Conservation (phyloP, 2,113 vertebrate species). For the Ciconia boyciana region DNA sequence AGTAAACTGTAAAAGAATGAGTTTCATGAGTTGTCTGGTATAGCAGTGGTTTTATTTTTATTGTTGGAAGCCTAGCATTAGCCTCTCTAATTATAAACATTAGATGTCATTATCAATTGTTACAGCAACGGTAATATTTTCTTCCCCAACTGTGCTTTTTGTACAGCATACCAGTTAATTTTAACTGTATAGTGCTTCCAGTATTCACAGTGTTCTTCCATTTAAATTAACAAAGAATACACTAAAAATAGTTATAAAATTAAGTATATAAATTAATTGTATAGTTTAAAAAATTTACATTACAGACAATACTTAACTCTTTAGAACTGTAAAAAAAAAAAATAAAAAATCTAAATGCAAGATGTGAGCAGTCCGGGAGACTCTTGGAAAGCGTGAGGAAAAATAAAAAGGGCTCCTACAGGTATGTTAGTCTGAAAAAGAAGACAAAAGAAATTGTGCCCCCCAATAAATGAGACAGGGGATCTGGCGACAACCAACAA, state of each 20-base stretch:
- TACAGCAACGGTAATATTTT: neutral
- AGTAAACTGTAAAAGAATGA: neutral
- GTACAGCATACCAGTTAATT: neutral
- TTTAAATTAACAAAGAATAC: neutral
- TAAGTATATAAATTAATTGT: neutral
- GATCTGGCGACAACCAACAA: neutral
- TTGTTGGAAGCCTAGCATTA: neutral
- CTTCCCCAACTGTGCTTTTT: neutral
- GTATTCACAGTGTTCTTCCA: neutral
- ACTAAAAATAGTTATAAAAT: neutral
- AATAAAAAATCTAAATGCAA: neutral
- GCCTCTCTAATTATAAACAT: neutral
- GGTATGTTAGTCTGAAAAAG: neutral
- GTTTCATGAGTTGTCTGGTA: neutral
- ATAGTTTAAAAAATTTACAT: neutral
- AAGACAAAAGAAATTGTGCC: neutral
- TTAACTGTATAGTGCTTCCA: neutral
- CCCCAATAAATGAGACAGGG: neutral
- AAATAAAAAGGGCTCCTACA: neutral
- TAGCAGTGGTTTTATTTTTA: neutral
- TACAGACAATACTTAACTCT: neutral
- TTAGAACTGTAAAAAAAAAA: neutral
- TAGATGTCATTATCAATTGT: neutral
- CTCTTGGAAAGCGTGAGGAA: neutral
- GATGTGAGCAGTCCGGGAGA: neutral